Percentiles rank a stretch among this genome's conserved stretches.
phyloP scores from a whole-genome alignment of 2,888 invertebrate species.

The Drosophila picticornis region DNA sequence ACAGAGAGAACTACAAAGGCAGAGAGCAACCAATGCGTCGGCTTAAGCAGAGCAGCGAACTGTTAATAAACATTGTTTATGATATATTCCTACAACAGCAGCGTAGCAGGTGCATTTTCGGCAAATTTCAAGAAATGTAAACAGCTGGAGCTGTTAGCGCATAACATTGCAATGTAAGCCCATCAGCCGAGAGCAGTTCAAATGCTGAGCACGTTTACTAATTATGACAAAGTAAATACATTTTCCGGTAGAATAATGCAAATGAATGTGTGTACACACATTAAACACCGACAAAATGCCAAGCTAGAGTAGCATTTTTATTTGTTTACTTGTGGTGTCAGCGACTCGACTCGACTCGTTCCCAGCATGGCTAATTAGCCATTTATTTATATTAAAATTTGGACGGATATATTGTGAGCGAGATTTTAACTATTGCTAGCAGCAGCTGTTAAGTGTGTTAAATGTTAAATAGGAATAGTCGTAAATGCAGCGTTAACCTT shows the following conservation, averaged over 20 bases:
- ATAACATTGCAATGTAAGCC: slow-evolving; percentile 44
- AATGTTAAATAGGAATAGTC: slow-evolving; percentile 24
- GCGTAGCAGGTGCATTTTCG: slow-evolving; percentile 56
- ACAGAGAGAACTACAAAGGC: slow-evolving; percentile 36
- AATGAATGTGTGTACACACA: slow-evolving; percentile 59
- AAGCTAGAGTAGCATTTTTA: slow-evolving; percentile 37
- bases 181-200: slow-evolving; percentile 44
- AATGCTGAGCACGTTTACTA: slow-evolving; percentile 76
- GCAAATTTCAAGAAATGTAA: slow-evolving; percentile 50
- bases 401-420: background rate
- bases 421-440: background rate
- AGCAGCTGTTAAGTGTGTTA: background rate
- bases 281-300: slow-evolving; percentile 56
- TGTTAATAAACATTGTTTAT: slow-evolving; percentile 28
- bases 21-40: slow-evolving; percentile 32
- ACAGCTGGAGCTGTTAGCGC: slow-evolving; percentile 24
- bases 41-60: slow-evolving; percentile 26
- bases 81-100: slow-evolving; percentile 31
- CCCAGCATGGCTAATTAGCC: slow-evolving; percentile 12
- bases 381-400: slow-evolving; percentile 5
- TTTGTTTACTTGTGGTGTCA: slow-evolving; percentile 35
- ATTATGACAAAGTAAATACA: slow-evolving; percentile 80
- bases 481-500: slow-evolving; percentile 48
- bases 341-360: slow-evolving; percentile 15
- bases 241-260: slow-evolving; percentile 77